Evolutionary conservation across 2,113 vertebrate genomes (phyloP).

Genomic region (Leptobrachium ailaonicum): DNA sequence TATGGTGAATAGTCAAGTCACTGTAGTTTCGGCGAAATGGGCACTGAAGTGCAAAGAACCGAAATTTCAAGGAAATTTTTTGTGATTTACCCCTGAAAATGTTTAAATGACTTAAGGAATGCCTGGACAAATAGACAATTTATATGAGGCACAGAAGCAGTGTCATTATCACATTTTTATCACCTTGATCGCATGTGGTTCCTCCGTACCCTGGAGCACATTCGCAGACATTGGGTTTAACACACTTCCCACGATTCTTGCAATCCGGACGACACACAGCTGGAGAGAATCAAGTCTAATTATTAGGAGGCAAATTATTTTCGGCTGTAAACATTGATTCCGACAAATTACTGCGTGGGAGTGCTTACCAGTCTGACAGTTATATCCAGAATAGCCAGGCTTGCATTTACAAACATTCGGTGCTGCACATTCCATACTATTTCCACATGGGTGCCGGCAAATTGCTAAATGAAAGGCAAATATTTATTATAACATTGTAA

Average conservation of each 20-base stretch:
- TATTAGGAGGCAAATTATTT: constrained; percentile 44
- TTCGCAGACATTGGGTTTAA: constrained; percentile 76
- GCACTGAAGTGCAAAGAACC: no score
- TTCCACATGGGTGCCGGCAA: constrained; percentile 79
- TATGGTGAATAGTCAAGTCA: no score
- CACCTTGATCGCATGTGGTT: constrained; percentile 81
- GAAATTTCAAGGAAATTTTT: no score
- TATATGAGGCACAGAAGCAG: background rate
- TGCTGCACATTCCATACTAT: constrained; percentile 79
- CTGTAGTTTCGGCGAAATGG: no score
- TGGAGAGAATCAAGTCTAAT: constrained; percentile 58
- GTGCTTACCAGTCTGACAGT: constrained; percentile 79
- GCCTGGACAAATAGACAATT: no score
- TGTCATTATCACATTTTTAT: constrained; percentile 22
- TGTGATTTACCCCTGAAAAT: no score
- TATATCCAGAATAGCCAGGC: constrained; percentile 79
- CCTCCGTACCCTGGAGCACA: constrained; percentile 76
- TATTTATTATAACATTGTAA: constrained; percentile 5
- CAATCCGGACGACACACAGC: constrained; percentile 85
- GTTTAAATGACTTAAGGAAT: no score
- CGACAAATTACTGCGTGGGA: constrained; percentile 29
- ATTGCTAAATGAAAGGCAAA: constrained; percentile 66
- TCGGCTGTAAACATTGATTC: constrained; percentile 16
- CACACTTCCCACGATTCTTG: constrained; percentile 82
- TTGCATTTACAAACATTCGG: constrained; percentile 85